Evolutionary conservation across 2,797 vertebrate species (phyloP).

Genomic region (Phataginus tetradactyla): DNA sequence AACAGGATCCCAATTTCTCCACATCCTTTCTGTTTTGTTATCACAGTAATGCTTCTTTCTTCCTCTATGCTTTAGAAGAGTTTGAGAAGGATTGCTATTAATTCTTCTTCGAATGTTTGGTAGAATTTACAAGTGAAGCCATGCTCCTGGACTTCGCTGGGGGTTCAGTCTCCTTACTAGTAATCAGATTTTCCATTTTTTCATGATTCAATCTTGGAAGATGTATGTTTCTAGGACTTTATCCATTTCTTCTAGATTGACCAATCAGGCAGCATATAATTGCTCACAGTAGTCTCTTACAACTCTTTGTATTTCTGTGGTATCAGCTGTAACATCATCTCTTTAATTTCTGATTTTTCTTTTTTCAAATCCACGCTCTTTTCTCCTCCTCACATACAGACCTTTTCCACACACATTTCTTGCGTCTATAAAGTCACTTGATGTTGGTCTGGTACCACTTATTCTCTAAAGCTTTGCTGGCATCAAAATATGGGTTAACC

Average conservation of each 20-base stretch:
- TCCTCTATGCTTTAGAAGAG: neutral
- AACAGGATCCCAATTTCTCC: neutral
- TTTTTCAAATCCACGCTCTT: conserved; percentile 90
- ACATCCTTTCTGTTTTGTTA: neutral
- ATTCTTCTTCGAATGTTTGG: neutral
- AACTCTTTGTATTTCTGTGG: neutral
- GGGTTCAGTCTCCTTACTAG: neutral
- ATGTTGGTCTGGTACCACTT: conserved; percentile 87
- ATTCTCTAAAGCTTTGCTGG: conserved; percentile 90
- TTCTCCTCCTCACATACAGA: conserved; percentile 86
- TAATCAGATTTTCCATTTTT: neutral
- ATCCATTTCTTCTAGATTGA: neutral
- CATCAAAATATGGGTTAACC: conserved; percentile 90
- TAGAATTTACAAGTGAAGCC: neutral
- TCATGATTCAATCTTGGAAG: neutral
- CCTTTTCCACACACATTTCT: conserved; percentile 89
- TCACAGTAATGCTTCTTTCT: neutral
- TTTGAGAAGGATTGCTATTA: neutral
- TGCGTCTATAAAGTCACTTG: conserved; percentile 84
- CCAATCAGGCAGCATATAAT: neutral
- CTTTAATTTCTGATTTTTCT: neutral
- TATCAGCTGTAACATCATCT: neutral
- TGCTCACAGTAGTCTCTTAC: neutral
- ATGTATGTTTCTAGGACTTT: neutral
- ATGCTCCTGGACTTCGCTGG: neutral